Evolutionary conservation across 2,113 vertebrate species (phyloP).

Genomic region (Pleuronectes platessa): DNA sequence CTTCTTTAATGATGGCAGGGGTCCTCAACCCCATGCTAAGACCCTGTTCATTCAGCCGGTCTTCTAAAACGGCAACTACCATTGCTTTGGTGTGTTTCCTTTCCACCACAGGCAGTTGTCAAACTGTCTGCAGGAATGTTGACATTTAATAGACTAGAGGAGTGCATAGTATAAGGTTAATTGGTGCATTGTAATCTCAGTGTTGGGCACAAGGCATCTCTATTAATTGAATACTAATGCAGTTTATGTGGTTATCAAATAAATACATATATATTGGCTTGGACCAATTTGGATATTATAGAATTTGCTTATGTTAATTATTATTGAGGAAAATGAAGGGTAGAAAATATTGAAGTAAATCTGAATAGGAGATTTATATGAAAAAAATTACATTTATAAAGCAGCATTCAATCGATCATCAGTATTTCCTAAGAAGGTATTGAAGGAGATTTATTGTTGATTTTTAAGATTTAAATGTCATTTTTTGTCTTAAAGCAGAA

Average conservation of each 20-base stretch:
- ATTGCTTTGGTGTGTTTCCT: neutral
- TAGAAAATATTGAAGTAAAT: neutral
- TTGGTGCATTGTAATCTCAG: neutral
- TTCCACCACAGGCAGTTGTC: conserved; percentile 7
- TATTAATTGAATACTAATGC: neutral
- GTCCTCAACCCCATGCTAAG: conserved; percentile 11
- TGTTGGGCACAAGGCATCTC: neutral
- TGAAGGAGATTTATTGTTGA: too few species aligned
- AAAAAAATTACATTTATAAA: too few species aligned
- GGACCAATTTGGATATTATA: neutral
- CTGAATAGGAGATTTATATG: too few species aligned
- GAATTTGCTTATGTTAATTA: neutral
- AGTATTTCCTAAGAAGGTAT: too few species aligned
- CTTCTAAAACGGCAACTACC: conserved; percentile 12
- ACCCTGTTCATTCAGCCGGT: conserved; percentile 5
- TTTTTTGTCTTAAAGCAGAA: neutral
- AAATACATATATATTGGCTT: neutral
- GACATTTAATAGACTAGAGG: conserved; percentile 16
- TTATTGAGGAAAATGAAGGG: neutral
- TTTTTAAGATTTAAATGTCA: too few species aligned
- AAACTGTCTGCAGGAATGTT: conserved; percentile 22
- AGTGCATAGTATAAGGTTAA: conserved; percentile 1
- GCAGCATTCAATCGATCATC: too few species aligned
- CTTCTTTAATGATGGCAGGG: conserved; percentile 37
- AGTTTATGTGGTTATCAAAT: neutral